phyloP scores from a whole-genome alignment of 1,140 invertebrate species.

The Microvelia longipes region DNA sequence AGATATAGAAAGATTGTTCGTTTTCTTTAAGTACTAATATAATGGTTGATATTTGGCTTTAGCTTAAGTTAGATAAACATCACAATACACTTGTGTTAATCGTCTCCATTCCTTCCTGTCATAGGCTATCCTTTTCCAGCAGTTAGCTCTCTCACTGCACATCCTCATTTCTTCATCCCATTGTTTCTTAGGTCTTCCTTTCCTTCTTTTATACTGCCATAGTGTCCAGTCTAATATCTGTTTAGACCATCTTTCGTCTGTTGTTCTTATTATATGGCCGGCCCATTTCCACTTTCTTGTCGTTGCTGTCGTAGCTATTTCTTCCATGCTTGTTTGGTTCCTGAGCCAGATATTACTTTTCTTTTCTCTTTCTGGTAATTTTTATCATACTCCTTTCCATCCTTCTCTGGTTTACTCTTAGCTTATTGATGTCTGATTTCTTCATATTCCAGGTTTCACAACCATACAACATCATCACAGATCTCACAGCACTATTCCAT shows the following conservation, averaged over 20 bases:
- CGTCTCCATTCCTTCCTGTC: not conserved
- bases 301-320: not conserved
- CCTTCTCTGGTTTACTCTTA: not conserved
- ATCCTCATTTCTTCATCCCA: not conserved
- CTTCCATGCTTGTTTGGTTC: not conserved
- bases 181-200: not conserved
- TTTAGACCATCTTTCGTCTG: not conserved
- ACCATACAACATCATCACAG: not conserved
- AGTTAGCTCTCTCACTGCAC: not conserved
- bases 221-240: not conserved
- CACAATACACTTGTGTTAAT: not conserved
- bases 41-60: no score
- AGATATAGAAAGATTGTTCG: no score
- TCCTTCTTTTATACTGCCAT: not conserved
- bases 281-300: not conserved
- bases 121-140: not conserved
- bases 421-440: not conserved
- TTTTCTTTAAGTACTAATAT: no score
- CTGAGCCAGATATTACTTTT: not conserved
- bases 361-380: not conserved
- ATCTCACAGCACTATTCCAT: not conserved
- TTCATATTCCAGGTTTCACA: not conserved
- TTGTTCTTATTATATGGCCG: not conserved
- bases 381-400: constrained; percentile 2
- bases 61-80: constrained; percentile 1